phyloP scores from a whole-genome alignment of 2,113 vertebrate genomes.

The Salvelinus fontinalis region DNA sequence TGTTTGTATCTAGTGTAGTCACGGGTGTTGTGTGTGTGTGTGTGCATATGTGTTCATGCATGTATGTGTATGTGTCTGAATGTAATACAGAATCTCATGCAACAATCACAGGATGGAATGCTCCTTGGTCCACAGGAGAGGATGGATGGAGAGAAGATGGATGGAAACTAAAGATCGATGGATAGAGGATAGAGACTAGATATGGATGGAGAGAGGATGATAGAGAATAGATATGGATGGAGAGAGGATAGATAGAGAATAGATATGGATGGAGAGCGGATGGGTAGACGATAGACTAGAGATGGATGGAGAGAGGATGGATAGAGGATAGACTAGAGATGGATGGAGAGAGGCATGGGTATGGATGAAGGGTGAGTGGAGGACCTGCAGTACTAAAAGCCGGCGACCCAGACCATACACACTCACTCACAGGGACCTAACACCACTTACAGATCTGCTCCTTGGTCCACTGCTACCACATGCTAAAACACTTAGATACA shows the following conservation, averaged over 20 bases:
- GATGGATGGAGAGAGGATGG: too few species aligned
- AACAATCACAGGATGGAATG: conserved; percentile 43
- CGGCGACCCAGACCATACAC: conserved; percentile 50
- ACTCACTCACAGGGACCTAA: conserved; percentile 26
- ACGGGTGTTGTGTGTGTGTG: conserved; percentile 13
- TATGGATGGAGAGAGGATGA: neutral
- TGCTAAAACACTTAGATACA: conserved; percentile 5
- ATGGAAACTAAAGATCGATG: neutral
- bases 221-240: too few species aligned
- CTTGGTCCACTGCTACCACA: neutral
- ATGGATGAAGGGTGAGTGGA: conserved; percentile 44
- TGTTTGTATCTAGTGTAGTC: conserved; percentile 5
- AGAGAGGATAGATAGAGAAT: too few species aligned
- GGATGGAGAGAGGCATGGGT: conserved; percentile 45
- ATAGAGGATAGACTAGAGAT: too few species aligned
- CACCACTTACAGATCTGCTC: neutral
- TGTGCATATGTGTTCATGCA: neutral
- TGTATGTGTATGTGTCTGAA: conserved; percentile 8
- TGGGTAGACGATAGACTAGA: too few species aligned
- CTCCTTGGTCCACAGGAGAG: neutral
- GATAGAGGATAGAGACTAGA: neutral
- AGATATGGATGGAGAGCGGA: too few species aligned
- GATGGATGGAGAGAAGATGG: neutral
- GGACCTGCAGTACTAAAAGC: conserved; percentile 55
- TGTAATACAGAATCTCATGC: neutral